These are phyloP conservation scores for Manduca sexta DNA, from an alignment of 1,140 invertebrate genomes.

Conservation along the genomic window DNA sequence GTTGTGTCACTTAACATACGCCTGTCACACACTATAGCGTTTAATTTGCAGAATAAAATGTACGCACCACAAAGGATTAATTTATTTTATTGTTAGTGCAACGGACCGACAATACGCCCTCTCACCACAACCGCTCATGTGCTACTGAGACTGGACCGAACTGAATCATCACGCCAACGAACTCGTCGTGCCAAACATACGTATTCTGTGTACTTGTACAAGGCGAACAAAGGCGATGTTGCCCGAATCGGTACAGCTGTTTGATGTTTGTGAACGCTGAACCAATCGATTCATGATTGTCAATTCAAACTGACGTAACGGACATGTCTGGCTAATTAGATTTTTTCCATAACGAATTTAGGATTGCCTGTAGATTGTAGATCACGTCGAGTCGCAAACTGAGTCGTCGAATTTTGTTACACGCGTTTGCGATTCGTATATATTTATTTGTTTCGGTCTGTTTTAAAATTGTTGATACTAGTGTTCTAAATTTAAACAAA, in stretches of 20 bases:
- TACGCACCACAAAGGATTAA: constrained; percentile 19
- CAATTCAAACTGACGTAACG: constrained; percentile 23
- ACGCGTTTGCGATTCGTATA: too few species aligned
- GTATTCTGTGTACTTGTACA: constrained; percentile 17
- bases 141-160: constrained; percentile 11
- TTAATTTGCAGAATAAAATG: constrained; percentile 4
- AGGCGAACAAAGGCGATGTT: constrained; percentile 45
- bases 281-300: constrained; percentile 53
- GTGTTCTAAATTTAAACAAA: too few species aligned
- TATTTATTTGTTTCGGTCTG: too few species aligned
- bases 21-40: constrained; percentile 14
- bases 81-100: constrained; percentile 9
- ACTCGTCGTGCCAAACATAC: constrained; percentile 10
- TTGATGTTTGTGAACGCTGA: constrained; percentile 57
- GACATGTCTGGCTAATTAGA: neutral
- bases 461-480: too few species aligned
- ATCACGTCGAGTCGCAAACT: too few species aligned
- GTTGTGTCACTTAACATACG: constrained; percentile 14
- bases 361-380: too few species aligned
- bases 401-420: too few species aligned
- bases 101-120: constrained; percentile 1
- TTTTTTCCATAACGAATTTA: too few species aligned
- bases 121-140: constrained; percentile 8
- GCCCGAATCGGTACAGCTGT: constrained; percentile 54
- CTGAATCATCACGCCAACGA: constrained; percentile 24